Base-by-base conservation (phyloP, 2,797 vertebrate species). In the Sebastes iracundus region DNA sequence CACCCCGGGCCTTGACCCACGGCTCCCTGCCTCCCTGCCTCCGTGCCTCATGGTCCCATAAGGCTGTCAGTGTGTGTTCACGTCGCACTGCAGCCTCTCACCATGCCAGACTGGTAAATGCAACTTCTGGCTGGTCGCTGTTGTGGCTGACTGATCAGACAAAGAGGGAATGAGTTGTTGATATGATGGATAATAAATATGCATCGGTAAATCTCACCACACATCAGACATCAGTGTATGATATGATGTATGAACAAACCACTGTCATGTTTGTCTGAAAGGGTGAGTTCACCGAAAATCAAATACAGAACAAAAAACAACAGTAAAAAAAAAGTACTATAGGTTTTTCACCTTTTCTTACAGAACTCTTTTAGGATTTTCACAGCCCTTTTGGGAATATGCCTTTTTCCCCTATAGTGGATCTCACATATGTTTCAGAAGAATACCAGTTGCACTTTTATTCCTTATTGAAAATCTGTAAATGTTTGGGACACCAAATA, bases 1-100 rank as follows among this genome's bases (percentile, higher is more conserved):
- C 93, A 91, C 92, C 88, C 82, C 49, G 12, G 91, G 90, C 90
- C 93, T 87, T 88, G 91, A 95, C 93, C 94, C 93, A 80, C 92
- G 81, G 91, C 87, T 80, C 84, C 38, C 72, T 79, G 85, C 84
- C 86, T 90, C 33, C 53, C 53, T 58, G 23, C 22, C 53, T 71
- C 58, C 61, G 30, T 52, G 83, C 89, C 80, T 87, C 85, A 75
- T 71, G 84, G 91, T 94, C 93, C 92, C 94, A 85, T 69, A 84
- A 89, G 94, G 93, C 90, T 94, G 93, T 92, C 94, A 92, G 84
- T 84, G 89, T 85, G 91, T 80, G 87, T 90, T 92, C 79, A 64
- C 67, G 78, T 92, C 84, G 72, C 85, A 72, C 82, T 77, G 87
- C 90, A 79, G 87, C 79, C 84, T 60, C 77, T 71, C 83, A 61